Evolutionary conservation across 2,797 vertebrate species (phyloP).

Genomic region (Schizopygopsis pylzovi): DNA sequence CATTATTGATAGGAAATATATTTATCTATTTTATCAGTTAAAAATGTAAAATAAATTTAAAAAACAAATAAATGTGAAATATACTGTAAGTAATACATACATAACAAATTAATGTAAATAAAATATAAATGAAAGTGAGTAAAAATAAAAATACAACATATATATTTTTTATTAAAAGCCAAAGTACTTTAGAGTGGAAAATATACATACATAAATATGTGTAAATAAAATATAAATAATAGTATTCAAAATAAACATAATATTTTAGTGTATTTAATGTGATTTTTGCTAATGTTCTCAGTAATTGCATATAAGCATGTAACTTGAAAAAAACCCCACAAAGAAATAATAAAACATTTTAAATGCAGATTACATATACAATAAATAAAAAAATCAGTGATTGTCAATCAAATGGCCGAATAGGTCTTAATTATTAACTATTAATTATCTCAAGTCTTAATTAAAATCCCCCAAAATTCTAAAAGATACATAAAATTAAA

Average conservation of each 20-base stretch:
- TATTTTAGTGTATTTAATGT: neutral
- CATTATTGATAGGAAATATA: too few species aligned
- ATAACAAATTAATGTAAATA: neutral
- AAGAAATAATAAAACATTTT: neutral
- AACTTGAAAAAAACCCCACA: too few species aligned
- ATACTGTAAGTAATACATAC: too few species aligned
- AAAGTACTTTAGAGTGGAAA: too few species aligned
- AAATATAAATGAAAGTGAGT: neutral
- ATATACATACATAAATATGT: too few species aligned
- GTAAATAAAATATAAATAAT: neutral
- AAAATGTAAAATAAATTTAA: too few species aligned
- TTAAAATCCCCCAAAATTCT: neutral
- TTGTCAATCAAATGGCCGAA: neutral
- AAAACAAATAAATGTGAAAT: too few species aligned
- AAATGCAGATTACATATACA: neutral
- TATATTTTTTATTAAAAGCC: too few species aligned
- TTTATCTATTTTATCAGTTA: too few species aligned
- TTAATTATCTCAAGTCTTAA: neutral
- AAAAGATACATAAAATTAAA: neutral
- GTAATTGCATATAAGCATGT: too few species aligned
- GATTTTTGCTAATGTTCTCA: neutral
- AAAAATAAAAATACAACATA: neutral
- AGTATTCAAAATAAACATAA: neutral
- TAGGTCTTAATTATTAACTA: neutral
- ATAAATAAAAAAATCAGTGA: neutral